Evolutionary conservation across 2,113 vertebrate genomes (phyloP).

Genomic region (Entelurus aequoreus): DNA sequence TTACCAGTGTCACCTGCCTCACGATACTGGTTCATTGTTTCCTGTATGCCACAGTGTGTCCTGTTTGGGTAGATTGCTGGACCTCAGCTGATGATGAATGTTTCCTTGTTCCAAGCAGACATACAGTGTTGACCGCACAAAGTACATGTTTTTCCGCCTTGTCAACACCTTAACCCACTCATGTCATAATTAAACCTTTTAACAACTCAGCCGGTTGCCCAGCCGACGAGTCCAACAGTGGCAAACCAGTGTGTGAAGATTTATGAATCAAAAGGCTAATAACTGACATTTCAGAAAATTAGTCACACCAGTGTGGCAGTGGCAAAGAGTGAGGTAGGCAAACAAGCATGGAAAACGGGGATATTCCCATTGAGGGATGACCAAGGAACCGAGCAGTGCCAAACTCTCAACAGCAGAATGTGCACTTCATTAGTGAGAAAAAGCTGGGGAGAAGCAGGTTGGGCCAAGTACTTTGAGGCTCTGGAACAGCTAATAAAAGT

Average conservation of each 20-base stretch:
- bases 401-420: conserved; percentile 59
- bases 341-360: conserved; percentile 51
- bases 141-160: conserved; percentile 14
- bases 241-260: conserved; percentile 56
- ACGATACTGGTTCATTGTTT: too few relatives aligned
- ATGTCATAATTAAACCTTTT: conserved; percentile 41
- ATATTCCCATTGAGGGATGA: conserved; percentile 69
- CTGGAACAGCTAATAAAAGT: conserved; percentile 70
- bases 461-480: conserved; percentile 71
- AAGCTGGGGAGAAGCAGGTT: conserved; percentile 57
- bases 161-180: conserved; percentile 19
- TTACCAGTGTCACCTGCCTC: too few relatives aligned
- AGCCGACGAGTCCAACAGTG: conserved; percentile 53
- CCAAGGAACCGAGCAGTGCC: conserved; percentile 49
- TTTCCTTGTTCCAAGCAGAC: conserved; percentile 14
- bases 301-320: conserved; percentile 61
- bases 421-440: conserved; percentile 76
- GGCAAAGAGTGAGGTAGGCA: conserved; percentile 46
- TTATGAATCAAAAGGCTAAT: conserved; percentile 56
- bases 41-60: too few relatives aligned
- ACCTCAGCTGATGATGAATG: conserved; percentile 4
- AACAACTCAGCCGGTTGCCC: conserved; percentile 39
- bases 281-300: conserved; percentile 44
- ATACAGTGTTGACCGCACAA: conserved; percentile 5
- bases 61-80: neutral